Evolutionary conservation across 2,797 vertebrate species (phyloP).

Genomic region (Galaxias olidus): DNA sequence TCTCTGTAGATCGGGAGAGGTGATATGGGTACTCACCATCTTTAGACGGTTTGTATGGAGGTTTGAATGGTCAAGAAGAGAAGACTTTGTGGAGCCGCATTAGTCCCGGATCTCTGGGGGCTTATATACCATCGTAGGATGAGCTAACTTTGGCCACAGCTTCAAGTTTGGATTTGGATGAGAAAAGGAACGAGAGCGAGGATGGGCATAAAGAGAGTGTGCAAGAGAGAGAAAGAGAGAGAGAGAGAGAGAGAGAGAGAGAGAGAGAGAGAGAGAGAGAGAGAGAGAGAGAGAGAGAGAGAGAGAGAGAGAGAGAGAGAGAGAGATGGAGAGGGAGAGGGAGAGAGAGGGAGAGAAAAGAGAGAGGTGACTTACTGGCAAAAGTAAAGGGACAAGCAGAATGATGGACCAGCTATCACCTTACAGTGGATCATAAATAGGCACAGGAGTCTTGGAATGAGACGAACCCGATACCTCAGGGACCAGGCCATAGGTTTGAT

Average conservation of each 20-base stretch:
- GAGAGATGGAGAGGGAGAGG: constrained; percentile 66
- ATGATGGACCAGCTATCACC: constrained; percentile 63
- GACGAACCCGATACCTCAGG: constrained; percentile 78
- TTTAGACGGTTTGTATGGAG: constrained; percentile 71
- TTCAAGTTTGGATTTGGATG: constrained; percentile 81
- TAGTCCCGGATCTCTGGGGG: constrained; percentile 82
- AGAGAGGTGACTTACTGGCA: constrained; percentile 52
- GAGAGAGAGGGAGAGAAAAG: constrained; percentile 69
- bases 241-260: constrained; percentile 24
- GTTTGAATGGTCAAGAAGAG: constrained; percentile 76
- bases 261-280: constrained; percentile 37
- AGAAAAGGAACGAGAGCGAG: constrained; percentile 45
- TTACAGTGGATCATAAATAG: constrained; percentile 78
- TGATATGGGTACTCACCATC: constrained; percentile 83
- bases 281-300: constrained; percentile 12
- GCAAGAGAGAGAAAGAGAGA: constrained; percentile 9
- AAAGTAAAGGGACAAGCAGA: constrained; percentile 64
- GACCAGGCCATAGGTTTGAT: constrained; percentile 68
- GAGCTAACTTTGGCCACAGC: constrained; percentile 87
- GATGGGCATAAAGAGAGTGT: constrained; percentile 5
- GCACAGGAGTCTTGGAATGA: constrained; percentile 75
- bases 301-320: constrained; percentile 62
- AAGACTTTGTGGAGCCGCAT: too few relatives aligned
- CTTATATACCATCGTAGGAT: constrained; percentile 84
- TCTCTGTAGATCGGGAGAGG: too few relatives aligned